Evolutionary conservation across 2,113 vertebrate species (phyloP).

Genomic region (Oreochromis tanganicae): DNA sequence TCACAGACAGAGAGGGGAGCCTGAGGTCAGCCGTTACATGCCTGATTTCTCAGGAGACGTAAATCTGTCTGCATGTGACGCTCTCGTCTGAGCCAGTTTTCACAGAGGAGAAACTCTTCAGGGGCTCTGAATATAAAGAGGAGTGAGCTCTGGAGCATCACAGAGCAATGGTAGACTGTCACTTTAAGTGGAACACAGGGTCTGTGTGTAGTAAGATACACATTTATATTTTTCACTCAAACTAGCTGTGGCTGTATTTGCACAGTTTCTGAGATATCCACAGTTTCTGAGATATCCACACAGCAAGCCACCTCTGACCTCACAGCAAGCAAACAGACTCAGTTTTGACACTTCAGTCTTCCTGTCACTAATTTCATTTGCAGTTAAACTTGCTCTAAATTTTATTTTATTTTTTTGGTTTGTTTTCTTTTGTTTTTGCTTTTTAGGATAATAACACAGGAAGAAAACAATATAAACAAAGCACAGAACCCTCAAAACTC

Average conservation of each 20-base stretch:
- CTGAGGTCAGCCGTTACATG: background rate
- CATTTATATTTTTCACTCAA: background rate
- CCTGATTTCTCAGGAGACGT: background rate
- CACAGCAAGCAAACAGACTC: background rate
- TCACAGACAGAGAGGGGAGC: background rate
- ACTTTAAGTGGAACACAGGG: background rate
- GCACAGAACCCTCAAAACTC: background rate
- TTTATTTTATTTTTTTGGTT: background rate
- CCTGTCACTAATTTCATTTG: background rate
- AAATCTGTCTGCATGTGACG: background rate
- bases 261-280: background rate
- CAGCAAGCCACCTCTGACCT: no score
- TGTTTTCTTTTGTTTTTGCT: no score
- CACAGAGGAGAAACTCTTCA: background rate
- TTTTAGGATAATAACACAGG: background rate
- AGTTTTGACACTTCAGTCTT: background rate
- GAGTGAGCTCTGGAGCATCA: background rate
- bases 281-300: background rate
- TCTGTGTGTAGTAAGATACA: background rate
- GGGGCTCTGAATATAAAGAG: background rate
- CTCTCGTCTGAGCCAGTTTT: background rate
- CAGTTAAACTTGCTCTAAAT: background rate
- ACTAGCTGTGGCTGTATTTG: background rate
- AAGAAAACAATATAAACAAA: background rate
- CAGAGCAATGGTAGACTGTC: background rate